A percentile compares a stretch with the other conserved stretches of the same genome.
Conservation (phyloP, 2,797 vertebrate species). For the Xyrichtys novacula region DNA sequence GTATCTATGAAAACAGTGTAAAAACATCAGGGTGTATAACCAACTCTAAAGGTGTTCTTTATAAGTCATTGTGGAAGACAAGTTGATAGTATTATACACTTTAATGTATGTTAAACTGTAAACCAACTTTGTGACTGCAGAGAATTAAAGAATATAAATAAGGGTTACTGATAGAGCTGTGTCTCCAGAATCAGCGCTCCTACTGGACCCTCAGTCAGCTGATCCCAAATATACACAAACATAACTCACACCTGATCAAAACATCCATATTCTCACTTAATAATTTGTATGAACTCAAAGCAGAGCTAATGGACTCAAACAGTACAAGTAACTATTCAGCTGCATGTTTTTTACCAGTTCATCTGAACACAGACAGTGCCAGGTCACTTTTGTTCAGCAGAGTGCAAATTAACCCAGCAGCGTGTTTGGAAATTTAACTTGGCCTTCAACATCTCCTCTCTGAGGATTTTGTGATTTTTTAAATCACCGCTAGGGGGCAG, state of each 20-base stretch:
- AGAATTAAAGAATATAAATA: too few species aligned
- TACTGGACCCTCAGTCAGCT: neutral
- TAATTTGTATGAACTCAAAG: neutral
- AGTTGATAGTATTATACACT: too few species aligned
- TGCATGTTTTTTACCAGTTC: slow-evolving; percentile 18
- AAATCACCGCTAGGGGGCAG: slow-evolving; percentile 80
- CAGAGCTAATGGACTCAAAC: slow-evolving; percentile 14
- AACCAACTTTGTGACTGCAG: too few species aligned
- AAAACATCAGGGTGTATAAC: slow-evolving; percentile 58
- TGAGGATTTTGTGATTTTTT: neutral
- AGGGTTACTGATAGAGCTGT: too few species aligned
- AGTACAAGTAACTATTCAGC: slow-evolving; percentile 6
- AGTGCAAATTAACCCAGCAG: slow-evolving; percentile 35
- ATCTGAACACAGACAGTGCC: slow-evolving; percentile 21
- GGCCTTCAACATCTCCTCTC: neutral
- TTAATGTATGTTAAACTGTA: too few species aligned
- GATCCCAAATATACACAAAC: neutral
- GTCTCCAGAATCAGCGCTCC: neutral
- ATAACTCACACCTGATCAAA: neutral
- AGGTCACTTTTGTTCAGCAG: slow-evolving; percentile 27
- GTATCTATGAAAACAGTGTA: too few species aligned
- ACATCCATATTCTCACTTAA: slow-evolving; percentile 2
- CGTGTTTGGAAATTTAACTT: slow-evolving; percentile 6
- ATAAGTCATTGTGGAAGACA: neutral
- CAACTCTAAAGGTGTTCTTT: slow-evolving; percentile 14